Evolutionary conservation across 2,888 invertebrate genomes (phyloP), one percentile per base, ranked within the genome.

Genomic region (Liodrosophila aerea): DNA sequence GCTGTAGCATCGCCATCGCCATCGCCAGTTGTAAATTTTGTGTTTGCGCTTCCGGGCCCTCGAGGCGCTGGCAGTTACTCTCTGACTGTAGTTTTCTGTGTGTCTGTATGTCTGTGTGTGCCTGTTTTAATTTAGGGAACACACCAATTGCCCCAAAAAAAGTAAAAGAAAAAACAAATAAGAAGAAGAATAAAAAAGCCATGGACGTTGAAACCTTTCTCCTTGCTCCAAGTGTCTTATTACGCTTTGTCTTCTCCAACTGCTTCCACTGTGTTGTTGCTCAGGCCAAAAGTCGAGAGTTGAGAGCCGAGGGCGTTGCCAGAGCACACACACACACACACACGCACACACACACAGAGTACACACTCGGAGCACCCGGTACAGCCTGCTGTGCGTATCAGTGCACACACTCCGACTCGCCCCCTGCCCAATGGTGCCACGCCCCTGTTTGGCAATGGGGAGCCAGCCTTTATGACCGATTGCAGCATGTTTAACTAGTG

Each of bases 81-180:
- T 36, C 8, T 36, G 9, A 31, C 11, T 36, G 3, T 27, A 2
- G 46, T 5, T 60, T 15, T 31, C 22, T 36, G 7, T 41, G 34
- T 56, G 12, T 58, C n/a, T 5, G 37, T 56, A 29, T 33, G 36
- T 52, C n/a, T 30, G 37, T 39, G 46, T 56, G 52, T 54, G 65
- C 59, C 76, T 73, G 66, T 80, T 83, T 83, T 77, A 80, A 77
- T 80, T 77, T 84, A 58, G 66, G 70, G 47, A 80, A 66, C 73
- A 75, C 66, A 66, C 66, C 69, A 83, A 76, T 72, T 72, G 69
- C 68, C 77, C 64, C 43, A 44, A 46, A 61, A 56, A 45, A 45
- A 62, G 13, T n/a, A 37, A 30, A 30, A 15, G 45, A 41, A 11
- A 45, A 27, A 45, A 52, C 22, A 22, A 22, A 22, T 5, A 22